phyloP scores from a whole-genome alignment of 2,113 vertebrate species.

The Hemicordylus capensis region DNA sequence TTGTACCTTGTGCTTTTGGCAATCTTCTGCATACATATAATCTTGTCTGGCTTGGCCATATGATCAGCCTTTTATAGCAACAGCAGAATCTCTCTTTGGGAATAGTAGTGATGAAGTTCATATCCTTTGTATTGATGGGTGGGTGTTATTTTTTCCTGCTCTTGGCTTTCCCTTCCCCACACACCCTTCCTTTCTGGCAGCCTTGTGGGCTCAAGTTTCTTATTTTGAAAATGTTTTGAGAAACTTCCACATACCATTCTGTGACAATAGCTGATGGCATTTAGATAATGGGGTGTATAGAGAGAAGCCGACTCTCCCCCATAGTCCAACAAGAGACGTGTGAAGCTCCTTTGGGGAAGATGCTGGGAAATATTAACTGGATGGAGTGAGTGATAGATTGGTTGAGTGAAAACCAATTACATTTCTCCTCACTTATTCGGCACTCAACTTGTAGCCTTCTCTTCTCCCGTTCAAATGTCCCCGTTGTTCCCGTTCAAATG shows the following conservation, averaged over 20 bases:
- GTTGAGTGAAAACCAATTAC: neutral
- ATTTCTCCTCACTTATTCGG: neutral
- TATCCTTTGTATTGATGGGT: conserved; percentile 34
- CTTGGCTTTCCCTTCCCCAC: neutral
- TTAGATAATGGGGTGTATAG: neutral
- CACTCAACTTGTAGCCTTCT: neutral
- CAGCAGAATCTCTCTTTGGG: conserved; percentile 57
- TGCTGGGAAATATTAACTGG: neutral
- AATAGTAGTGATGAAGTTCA: conserved; percentile 47
- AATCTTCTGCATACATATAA: conserved; percentile 52
- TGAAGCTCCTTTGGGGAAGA: neutral
- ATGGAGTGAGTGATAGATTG: neutral
- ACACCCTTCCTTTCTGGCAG: neutral
- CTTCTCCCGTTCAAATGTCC: rapidly evolving
- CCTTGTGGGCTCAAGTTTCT: conserved; percentile 1
- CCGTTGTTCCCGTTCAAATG: conserved; percentile 25
- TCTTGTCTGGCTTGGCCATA: conserved; percentile 21
- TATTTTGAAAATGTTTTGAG: neutral
- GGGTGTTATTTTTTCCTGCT: conserved; percentile 8
- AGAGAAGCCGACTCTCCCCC: neutral
- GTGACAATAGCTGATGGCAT: neutral
- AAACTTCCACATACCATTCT: rapidly evolving
- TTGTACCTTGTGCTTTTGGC: conserved; percentile 41
- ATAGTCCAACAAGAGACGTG: neutral
- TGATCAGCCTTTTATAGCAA: conserved; percentile 46